Evolutionary conservation across 2,888 invertebrate species (phyloP).

Genomic region (Melanotus villosus): DNA sequence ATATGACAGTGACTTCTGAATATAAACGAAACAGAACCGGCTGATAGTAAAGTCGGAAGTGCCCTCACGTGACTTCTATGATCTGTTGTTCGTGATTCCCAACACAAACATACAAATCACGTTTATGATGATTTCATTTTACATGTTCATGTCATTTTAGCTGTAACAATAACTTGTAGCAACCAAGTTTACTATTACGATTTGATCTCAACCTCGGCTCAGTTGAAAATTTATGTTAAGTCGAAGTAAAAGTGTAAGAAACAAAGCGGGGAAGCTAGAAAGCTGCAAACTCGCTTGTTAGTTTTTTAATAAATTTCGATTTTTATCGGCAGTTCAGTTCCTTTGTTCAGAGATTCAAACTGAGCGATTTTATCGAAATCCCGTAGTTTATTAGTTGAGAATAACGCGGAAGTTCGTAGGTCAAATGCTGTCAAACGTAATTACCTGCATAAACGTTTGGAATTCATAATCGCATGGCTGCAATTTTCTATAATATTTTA

Average conservation of each 20-base stretch:
- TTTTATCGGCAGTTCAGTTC: too few species aligned
- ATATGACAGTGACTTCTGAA: constrained; percentile 41
- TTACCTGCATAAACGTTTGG: constrained; percentile 9
- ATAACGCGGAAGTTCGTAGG: constrained; percentile 23
- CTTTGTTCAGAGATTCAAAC: too few species aligned
- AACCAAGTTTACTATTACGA: constrained; percentile 57
- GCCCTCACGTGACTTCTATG: constrained; percentile 57
- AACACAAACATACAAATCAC: constrained; percentile 62
- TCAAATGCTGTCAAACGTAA: constrained; percentile 16
- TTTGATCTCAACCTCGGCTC: constrained; percentile 58
- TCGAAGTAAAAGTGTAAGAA: background rate
- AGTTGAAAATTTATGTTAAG: constrained; percentile 40
- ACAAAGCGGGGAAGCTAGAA: background rate
- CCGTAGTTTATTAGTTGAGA: constrained; percentile 15
- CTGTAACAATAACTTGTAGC: constrained; percentile 61
- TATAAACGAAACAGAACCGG: constrained; percentile 43
- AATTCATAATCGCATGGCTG: constrained; percentile 16
- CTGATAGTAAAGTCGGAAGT: constrained; percentile 60
- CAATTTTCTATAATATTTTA: constrained; percentile 14
- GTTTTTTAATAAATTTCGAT: too few species aligned
- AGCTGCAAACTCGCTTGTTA: background rate
- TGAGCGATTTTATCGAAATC: constrained; percentile 15
- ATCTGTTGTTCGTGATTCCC: constrained; percentile 61
- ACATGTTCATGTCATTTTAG: constrained; percentile 59
- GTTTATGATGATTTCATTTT: constrained; percentile 66